These are phyloP conservation scores for Daphoenositta chrysoptera DNA, from an alignment of 2,113 vertebrate species.

Conservation along the genomic window DNA sequence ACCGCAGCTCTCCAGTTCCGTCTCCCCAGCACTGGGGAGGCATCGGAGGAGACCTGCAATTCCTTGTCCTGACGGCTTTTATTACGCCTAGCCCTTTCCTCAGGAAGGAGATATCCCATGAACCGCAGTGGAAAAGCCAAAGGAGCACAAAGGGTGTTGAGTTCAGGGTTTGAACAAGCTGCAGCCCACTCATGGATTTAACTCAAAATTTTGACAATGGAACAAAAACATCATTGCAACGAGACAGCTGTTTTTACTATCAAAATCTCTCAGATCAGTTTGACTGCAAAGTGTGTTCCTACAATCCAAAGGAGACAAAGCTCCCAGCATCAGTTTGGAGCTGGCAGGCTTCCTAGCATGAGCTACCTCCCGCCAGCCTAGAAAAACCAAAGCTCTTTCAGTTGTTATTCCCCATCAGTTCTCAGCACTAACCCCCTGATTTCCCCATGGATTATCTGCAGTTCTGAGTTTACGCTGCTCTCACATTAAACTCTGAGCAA, in stretches of 20 bases:
- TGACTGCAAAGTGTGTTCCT: conserved; percentile 33
- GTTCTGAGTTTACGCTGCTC: conserved; percentile 21
- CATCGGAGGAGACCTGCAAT: neutral
- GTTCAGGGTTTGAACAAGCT: conserved; percentile 36
- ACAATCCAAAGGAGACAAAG: conserved; percentile 22
- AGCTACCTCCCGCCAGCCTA: conserved; percentile 39
- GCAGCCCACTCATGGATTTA: conserved; percentile 49
- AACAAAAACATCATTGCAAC: conserved; percentile 50
- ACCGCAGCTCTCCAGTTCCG: neutral
- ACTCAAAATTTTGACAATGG: conserved; percentile 49
- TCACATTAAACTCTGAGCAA: neutral
- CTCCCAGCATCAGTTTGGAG: neutral
- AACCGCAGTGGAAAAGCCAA: conserved; percentile 28
- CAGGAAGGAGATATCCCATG: conserved; percentile 39
- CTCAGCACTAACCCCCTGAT: conserved; percentile 38
- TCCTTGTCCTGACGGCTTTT: neutral
- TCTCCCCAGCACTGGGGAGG: neutral
- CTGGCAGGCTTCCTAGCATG: conserved; percentile 34
- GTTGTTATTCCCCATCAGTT: conserved; percentile 56
- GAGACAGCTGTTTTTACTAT: conserved; percentile 60
- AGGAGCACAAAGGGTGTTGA: conserved; percentile 43
- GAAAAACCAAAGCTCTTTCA: conserved; percentile 55
- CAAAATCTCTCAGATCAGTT: conserved; percentile 50
- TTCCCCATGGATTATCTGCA: conserved; percentile 26
- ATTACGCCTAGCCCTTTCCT: conserved; percentile 48